These are phyloP conservation scores for Chesias legatella DNA, from an alignment of 2,888 invertebrate genomes.

Conservation along the genomic window DNA sequence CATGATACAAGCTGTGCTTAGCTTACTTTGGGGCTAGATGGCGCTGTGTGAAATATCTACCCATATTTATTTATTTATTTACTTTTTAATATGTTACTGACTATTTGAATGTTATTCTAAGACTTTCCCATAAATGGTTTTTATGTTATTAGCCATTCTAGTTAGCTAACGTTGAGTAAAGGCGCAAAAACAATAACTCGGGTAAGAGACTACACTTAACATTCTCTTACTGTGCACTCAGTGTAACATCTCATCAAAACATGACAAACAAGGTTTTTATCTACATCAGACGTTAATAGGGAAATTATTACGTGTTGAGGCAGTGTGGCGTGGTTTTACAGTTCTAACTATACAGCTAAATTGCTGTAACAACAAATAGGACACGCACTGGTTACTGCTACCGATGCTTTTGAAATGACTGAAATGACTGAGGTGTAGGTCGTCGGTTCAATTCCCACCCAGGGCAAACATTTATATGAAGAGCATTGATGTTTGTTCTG, in stretches of 20 bases:
- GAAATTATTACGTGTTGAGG: slow-evolving; percentile 26
- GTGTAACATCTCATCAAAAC: slow-evolving; percentile 20
- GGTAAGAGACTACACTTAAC: slow-evolving; percentile 1
- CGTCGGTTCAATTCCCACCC: too few relatives aligned
- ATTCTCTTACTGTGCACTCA: slow-evolving; percentile 13
- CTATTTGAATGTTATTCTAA: too few relatives aligned
- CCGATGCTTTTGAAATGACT: background rate
- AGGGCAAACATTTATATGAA: too few relatives aligned
- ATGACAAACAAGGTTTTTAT: slow-evolving; percentile 26
- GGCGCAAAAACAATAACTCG: background rate
- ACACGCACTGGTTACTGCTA: slow-evolving; percentile 45
- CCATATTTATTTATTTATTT: too few relatives aligned
- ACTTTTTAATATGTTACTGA: too few relatives aligned
- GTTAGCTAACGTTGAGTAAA: background rate
- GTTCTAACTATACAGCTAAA: slow-evolving; percentile 44
- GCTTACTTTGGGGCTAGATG: too few relatives aligned
- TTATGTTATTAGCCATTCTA: too few relatives aligned
- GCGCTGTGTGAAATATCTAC: too few relatives aligned
- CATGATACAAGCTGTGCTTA: too few relatives aligned
- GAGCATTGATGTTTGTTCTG: too few relatives aligned
- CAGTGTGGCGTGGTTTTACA: slow-evolving; percentile 38
- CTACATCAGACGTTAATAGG: slow-evolving; percentile 23
- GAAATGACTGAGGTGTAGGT: too few relatives aligned
- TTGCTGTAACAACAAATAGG: slow-evolving; percentile 46
- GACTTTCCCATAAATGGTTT: too few relatives aligned